These are phyloP conservation scores for Pteria penguin DNA, from an alignment of 2,888 invertebrate species.

Conservation along the genomic window DNA sequence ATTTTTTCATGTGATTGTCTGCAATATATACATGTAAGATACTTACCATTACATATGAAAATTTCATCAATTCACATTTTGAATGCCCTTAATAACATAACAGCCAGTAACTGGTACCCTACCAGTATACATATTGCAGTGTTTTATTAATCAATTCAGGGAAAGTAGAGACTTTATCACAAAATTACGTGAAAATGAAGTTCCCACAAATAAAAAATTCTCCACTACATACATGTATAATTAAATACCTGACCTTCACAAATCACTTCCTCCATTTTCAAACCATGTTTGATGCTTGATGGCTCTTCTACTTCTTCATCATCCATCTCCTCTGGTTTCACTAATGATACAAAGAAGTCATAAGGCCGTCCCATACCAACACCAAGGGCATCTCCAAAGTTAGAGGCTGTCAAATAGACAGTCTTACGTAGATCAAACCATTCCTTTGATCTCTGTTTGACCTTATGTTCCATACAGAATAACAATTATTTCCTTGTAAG, in stretches of 20 bases:
- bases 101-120: too few relatives aligned
- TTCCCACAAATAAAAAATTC: too few relatives aligned
- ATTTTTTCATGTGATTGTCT: too few relatives aligned
- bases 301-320: conserved; percentile 25
- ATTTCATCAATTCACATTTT: too few relatives aligned
- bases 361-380: conserved; percentile 65
- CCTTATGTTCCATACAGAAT: conserved; percentile 58
- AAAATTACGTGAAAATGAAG: too few relatives aligned
- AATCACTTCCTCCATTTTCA: conserved; percentile 59
- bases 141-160: too few relatives aligned
- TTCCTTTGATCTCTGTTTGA: conserved; percentile 60
- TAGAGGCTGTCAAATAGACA: conserved; percentile 64
- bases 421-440: conserved; percentile 61
- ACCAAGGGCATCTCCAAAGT: conserved; percentile 70
- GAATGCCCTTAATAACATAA: too few relatives aligned
- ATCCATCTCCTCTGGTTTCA: conserved; percentile 38
- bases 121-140: too few relatives aligned
- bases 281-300: conserved; percentile 57
- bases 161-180: too few relatives aligned
- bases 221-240: too few relatives aligned
- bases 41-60: too few relatives aligned
- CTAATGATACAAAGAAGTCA: conserved; percentile 60
- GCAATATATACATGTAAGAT: too few relatives aligned
- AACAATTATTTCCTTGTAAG: background rate
- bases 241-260: conserved; percentile 45